phyloP scores from a whole-genome alignment of 1,140 invertebrate genomes.

The Eumeta japonica region DNA sequence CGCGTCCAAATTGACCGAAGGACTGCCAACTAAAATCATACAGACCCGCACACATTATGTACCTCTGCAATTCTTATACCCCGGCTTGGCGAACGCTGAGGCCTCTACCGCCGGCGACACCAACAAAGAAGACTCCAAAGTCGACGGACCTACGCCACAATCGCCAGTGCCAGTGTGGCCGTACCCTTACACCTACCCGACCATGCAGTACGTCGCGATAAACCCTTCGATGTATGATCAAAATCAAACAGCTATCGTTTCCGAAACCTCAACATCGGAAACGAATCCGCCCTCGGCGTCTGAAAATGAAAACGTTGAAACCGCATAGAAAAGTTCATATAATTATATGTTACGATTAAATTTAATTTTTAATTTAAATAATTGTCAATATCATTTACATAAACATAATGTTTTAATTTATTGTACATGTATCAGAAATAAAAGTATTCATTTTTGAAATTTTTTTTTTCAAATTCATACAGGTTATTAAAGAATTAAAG shows the following conservation, averaged over 20 bases:
- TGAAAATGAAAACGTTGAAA: background rate
- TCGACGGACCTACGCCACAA: conserved; percentile 7
- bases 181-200: conserved; percentile 26
- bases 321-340: too few relatives aligned
- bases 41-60: background rate
- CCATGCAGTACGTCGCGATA: conserved; percentile 37
- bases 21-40: conserved; percentile 12
- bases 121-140: too few relatives aligned
- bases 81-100: conserved; percentile 9
- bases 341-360: too few relatives aligned
- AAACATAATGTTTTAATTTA: conserved; percentile 1
- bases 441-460: too few relatives aligned
- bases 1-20: too few relatives aligned
- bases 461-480: too few relatives aligned
- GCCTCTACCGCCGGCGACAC: conserved; percentile 4
- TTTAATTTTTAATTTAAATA: background rate
- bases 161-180: conserved; percentile 23
- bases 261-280: conserved; percentile 9
- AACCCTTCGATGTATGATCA: conserved; percentile 31
- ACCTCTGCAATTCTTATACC: conserved; percentile 21
- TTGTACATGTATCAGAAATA: too few relatives aligned
- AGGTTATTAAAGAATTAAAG: too few relatives aligned
- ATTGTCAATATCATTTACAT: background rate
- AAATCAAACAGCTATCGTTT: conserved; percentile 13
- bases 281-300: conserved; percentile 2